A percentile compares a stretch with the other conserved stretches of the same genome.
Conservation (phyloP, 2,888 invertebrate genomes). For the Chrysina gloriosa region DNA sequence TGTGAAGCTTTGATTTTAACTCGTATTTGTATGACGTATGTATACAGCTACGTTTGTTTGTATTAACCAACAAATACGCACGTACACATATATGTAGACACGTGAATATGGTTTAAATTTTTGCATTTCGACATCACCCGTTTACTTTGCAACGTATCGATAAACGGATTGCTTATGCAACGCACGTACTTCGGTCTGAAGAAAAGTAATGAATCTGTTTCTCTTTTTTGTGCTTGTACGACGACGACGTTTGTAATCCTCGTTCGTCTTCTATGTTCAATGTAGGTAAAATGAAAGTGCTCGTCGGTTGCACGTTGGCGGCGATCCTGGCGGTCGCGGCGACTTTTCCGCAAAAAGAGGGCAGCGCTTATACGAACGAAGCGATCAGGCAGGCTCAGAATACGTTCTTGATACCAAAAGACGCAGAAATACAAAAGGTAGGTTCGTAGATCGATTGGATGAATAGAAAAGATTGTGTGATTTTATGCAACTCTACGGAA, state of each 20-base stretch:
- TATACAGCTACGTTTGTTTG: too few species aligned
- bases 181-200: constrained; percentile 13
- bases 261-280: not conserved
- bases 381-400: constrained; percentile 89
- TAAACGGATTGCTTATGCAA: constrained; percentile 20
- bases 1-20: too few species aligned
- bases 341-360: constrained; percentile 80
- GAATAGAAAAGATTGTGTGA: too few species aligned
- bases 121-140: not conserved
- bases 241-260: not conserved
- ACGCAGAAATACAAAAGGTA: constrained; percentile 87
- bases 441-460: constrained; percentile 27
- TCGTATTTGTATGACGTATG: too few species aligned
- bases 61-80: not conserved
- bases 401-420: constrained; percentile 86
- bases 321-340: constrained; percentile 63
- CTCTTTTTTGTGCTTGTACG: not conserved
- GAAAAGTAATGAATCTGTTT: constrained; percentile 13
- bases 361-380: constrained; percentile 85
- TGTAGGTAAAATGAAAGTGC: constrained; percentile 57
- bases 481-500: not conserved
- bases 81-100: not conserved
- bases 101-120: not conserved
- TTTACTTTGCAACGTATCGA: constrained; percentile 8
- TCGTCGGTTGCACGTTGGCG: constrained; percentile 62